phyloP scores from a whole-genome alignment of 1,140 invertebrate genomes.

The Aleiodes sp. region DNA sequence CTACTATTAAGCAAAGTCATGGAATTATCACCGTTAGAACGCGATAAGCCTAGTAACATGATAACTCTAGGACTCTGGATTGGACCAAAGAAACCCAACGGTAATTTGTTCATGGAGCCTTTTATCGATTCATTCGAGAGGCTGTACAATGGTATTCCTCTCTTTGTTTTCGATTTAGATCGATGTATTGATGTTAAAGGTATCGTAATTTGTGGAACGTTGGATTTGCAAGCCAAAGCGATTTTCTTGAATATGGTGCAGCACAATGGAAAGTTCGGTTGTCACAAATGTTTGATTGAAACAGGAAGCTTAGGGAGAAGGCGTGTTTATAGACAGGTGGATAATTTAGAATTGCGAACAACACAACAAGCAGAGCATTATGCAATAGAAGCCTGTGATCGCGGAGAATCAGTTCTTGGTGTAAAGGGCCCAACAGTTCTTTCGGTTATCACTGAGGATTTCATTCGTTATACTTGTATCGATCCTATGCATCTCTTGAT shows the following conservation, averaged over 20 bases:
- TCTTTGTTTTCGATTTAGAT: neutral
- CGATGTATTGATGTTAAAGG: neutral
- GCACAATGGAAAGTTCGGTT: slow-evolving; percentile 11
- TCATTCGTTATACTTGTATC: neutral
- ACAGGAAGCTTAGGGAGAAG: neutral
- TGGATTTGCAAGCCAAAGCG: slow-evolving; percentile 25
- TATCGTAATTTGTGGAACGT: slow-evolving; percentile 1
- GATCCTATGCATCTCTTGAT: neutral
- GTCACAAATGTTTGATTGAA: neutral
- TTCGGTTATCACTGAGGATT: neutral
- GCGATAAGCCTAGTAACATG: slow-evolving; percentile 1
- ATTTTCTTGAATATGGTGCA: slow-evolving; percentile 14
- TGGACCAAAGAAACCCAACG: neutral
- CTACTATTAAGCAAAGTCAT: slow-evolving; percentile 21
- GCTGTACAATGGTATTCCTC: neutral
- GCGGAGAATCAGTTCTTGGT: neutral
- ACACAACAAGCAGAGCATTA: neutral
- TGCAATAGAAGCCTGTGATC: neutral
- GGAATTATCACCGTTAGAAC: neutral
- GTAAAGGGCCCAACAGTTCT: slow-evolving; percentile 1
- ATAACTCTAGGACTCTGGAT: slow-evolving; percentile 18
- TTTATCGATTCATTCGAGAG: neutral
- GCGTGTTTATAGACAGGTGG: neutral
- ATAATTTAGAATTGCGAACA: neutral
- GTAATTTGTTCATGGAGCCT: slow-evolving; percentile 14